phyloP scores from a whole-genome alignment of 1,140 invertebrate genomes.

The Caenorhabditis elegans region DNA sequence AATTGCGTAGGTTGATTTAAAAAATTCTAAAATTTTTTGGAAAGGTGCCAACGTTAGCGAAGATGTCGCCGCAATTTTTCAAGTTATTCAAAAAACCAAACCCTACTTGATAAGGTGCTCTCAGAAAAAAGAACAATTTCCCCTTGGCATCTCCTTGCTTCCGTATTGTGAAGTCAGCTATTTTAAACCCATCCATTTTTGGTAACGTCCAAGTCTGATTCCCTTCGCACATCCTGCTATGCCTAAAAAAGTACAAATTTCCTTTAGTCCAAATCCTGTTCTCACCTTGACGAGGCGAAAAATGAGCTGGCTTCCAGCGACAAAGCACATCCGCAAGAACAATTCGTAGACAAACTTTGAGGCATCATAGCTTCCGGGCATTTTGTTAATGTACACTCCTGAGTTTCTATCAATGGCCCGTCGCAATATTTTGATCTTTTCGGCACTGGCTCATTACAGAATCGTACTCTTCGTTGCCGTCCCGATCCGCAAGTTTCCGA shows the following conservation, averaged over 20 bases:
- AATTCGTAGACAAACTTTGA: slow-evolving; percentile 30
- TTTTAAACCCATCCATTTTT: not conserved
- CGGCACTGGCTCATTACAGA: slow-evolving; percentile 35
- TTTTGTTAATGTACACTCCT: slow-evolving; percentile 6
- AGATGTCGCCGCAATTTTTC: not conserved
- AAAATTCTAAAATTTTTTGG: no score
- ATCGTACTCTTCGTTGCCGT: slow-evolving; percentile 29
- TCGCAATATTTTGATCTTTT: slow-evolving; percentile 25
- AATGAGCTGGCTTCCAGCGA: slow-evolving; percentile 10
- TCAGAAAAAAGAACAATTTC: slow-evolving; percentile 38
- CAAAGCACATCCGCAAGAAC: slow-evolving; percentile 36
- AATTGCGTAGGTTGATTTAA: no score
- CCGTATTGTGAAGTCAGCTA: slow-evolving; percentile 24
- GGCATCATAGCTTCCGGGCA: slow-evolving; percentile 32
- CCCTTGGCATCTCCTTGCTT: slow-evolving; percentile 35
- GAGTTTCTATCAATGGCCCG: slow-evolving; percentile 21
- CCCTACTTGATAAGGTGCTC: slow-evolving; percentile 39
- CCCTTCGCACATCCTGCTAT: slow-evolving; percentile 27
- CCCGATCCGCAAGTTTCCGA: slow-evolving; percentile 34
- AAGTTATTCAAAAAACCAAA: not conserved
- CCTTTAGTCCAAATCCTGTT: not conserved
- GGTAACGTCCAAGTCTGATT: slow-evolving; percentile 37
- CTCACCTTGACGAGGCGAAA: slow-evolving; percentile 31
- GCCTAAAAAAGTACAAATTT: not conserved
- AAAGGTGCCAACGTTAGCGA: no score